These are phyloP conservation scores for Chaetogeoica ovagalla DNA, from an alignment of 2,888 invertebrate genomes.

Conservation along the genomic window DNA sequence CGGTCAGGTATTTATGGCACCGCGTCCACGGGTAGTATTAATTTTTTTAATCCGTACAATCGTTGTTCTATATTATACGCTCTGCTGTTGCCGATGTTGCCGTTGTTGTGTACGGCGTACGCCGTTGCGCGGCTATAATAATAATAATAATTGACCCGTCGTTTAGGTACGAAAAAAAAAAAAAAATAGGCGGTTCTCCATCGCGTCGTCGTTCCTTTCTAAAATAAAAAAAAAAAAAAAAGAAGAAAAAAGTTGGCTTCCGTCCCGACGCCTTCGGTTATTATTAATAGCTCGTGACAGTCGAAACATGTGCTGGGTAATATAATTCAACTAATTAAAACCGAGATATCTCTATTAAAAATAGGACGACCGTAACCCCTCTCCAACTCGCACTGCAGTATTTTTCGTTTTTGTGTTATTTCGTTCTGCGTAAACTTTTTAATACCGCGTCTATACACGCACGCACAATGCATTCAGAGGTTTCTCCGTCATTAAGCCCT, in stretches of 20 bases:
- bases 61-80: conserved; percentile 9
- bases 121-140: no score
- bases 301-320: conserved; percentile 48
- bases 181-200: background rate
- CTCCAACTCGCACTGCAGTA: background rate
- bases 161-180: conserved; percentile 22
- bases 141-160: conserved; percentile 42
- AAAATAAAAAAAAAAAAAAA: conserved; percentile 28
- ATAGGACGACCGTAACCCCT: conserved; percentile 51
- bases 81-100: conserved; percentile 2
- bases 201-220: background rate
- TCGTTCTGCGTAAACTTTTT: conserved; percentile 44
- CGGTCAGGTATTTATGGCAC: background rate
- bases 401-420: conserved; percentile 15
- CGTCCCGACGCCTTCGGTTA: conserved; percentile 51
- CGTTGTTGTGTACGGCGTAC: no score
- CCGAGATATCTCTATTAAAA: conserved; percentile 53
- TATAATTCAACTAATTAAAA: conserved; percentile 52
- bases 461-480: conserved; percentile 1
- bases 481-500: conserved; percentile 46
- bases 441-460: conserved; percentile 1
- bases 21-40: conserved; percentile 9
- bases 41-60: conserved; percentile 24
- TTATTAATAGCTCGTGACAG: conserved; percentile 53
- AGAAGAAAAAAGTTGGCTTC: conserved; percentile 46